Percentiles rank a stretch among this genome's conserved stretches.
phyloP scores from a whole-genome alignment of 2,113 vertebrate species.

The Oplegnathus fasciatus region DNA sequence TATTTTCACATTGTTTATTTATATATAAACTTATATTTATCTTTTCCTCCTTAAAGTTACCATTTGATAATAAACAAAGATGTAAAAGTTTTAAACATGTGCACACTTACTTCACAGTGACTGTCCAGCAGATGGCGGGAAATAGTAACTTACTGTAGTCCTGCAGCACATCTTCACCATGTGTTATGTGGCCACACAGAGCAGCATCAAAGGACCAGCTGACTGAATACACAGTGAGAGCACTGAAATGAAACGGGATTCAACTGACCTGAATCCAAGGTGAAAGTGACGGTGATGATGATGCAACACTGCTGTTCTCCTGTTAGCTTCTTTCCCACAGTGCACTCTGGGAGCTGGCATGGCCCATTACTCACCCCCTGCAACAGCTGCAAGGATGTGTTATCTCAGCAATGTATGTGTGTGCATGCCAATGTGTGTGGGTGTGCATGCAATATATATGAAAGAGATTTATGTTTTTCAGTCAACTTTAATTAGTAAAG shows the following conservation, averaged over 20 bases:
- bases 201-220: constrained; percentile 27
- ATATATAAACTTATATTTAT: background rate
- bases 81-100: background rate
- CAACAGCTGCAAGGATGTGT: constrained; percentile 64
- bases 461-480: background rate
- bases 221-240: constrained; percentile 8
- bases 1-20: background rate
- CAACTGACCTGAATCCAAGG: constrained; percentile 35
- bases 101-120: background rate
- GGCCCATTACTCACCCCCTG: constrained; percentile 29
- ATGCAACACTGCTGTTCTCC: constrained; percentile 34
- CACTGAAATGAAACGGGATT: constrained; percentile 17
- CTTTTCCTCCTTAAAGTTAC: background rate
- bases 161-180: background rate
- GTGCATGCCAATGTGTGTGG: constrained; percentile 7
- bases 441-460: background rate
- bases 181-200: background rate
- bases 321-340: constrained; percentile 37
- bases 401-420: constrained; percentile 24
- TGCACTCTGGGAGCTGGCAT: constrained; percentile 42
- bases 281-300: constrained; percentile 39
- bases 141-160: background rate
- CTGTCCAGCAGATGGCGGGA: constrained; percentile 59
- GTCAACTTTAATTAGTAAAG: background rate
- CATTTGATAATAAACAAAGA: background rate